Evolutionary conservation across 2,797 vertebrate genomes (phyloP).

Genomic region (Aotus griseimembra): DNA sequence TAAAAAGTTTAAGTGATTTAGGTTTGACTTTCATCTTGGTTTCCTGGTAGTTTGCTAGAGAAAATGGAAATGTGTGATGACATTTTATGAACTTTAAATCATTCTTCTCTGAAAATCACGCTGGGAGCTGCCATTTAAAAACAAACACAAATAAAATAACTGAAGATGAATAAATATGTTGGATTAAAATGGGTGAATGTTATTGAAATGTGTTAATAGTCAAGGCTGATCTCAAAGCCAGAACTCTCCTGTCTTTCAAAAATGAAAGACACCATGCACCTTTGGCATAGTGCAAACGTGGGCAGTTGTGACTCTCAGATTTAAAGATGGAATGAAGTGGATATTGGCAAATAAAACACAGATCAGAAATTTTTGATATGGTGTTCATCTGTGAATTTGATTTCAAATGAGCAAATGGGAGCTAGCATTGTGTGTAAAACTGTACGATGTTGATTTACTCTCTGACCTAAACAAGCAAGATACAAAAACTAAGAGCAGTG

Average conservation of each 20-base stretch:
- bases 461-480: not conserved
- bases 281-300: not conserved
- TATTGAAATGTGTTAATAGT: constrained; percentile 27
- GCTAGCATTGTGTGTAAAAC: not conserved
- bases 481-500: not conserved
- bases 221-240: not conserved
- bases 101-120: constrained; percentile 66
- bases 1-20: constrained; percentile 45
- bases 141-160: constrained; percentile 61
- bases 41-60: constrained; percentile 70
- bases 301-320: not conserved
- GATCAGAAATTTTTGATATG: not conserved
- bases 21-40: constrained; percentile 63
- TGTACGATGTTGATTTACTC: not conserved
- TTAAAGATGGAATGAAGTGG: not conserved
- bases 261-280: not conserved
- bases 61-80: constrained; percentile 60
- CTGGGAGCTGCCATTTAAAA: constrained; percentile 78
- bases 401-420: not conserved
- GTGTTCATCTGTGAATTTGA: not conserved
- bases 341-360: not conserved
- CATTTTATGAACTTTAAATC: constrained; percentile 78
- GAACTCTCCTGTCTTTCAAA: not conserved
- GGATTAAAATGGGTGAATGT: constrained; percentile 23
- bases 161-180: constrained; percentile 60